Evolutionary conservation across 2,888 invertebrate species (phyloP).

Genomic region (Dolomedes plantarius): DNA sequence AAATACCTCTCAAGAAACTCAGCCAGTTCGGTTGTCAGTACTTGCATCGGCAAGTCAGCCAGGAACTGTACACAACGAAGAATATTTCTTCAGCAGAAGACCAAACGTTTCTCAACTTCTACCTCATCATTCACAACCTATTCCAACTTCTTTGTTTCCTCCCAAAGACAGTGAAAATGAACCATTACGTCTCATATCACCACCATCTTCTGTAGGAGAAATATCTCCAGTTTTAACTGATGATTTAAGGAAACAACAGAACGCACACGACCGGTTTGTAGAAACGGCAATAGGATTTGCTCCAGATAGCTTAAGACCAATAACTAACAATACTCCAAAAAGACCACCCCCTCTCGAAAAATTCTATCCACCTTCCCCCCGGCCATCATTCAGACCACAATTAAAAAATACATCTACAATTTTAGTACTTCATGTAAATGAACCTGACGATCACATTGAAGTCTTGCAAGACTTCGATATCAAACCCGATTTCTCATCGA

Average conservation of each 20-base stretch:
- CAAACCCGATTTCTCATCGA: constrained; percentile 3
- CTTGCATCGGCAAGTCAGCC: background rate
- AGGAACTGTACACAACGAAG: background rate
- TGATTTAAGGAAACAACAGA: constrained; percentile 20
- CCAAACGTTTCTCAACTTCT: constrained; percentile 18
- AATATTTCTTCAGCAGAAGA: background rate
- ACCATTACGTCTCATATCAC: background rate
- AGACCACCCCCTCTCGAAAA: constrained; percentile 39
- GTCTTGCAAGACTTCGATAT: constrained; percentile 5
- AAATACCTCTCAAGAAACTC: background rate
- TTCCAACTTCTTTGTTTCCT: background rate
- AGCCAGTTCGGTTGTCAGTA: constrained; percentile 5
- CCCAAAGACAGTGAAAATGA: background rate
- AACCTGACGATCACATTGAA: background rate
- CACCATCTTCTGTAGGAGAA: background rate
- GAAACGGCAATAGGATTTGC: constrained; percentile 25
- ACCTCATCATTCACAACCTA: constrained; percentile 17
- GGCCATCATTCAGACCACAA: constrained; percentile 53
- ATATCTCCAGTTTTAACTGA: background rate
- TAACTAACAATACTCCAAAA: background rate
- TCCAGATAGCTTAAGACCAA: constrained; percentile 28
- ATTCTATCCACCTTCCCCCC: constrained; percentile 19
- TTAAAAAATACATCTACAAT: constrained; percentile 28
- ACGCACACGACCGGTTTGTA: constrained; percentile 36
- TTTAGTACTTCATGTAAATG: background rate